A percentile compares a stretch with the other conserved stretches of the same genome.
Evolutionary conservation across 2,888 invertebrate genomes (phyloP).

Genomic region (Drosophila putrida): DNA sequence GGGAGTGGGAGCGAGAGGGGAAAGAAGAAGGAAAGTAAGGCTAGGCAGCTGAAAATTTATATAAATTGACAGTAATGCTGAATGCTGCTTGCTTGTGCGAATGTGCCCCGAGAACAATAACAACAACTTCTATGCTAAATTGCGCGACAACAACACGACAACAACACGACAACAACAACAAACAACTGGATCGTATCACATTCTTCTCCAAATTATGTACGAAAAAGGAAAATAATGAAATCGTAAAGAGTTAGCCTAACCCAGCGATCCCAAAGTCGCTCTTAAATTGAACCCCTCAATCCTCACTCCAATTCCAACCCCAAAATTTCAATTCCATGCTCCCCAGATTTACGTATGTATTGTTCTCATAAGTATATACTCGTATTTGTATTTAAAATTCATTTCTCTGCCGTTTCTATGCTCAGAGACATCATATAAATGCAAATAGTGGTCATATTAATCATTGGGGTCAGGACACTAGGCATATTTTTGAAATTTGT

Average conservation of each 20-base stretch:
- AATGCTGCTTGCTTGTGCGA: constrained; percentile 36
- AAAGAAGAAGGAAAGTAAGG: not conserved
- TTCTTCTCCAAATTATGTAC: constrained; percentile 75
- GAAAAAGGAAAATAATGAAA: constrained; percentile 76
- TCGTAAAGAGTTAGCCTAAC: constrained; percentile 73
- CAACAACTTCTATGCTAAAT: constrained; percentile 62
- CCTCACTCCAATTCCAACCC: not conserved
- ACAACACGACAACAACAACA: constrained; percentile 54
- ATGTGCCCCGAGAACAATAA: constrained; percentile 52
- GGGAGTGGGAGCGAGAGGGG: not conserved
- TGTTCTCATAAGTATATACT: constrained; percentile 1
- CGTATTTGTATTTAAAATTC: constrained; percentile 60
- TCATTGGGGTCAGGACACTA: constrained; percentile 50
- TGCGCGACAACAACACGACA: constrained; percentile 56
- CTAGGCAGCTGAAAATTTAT: constrained; percentile 68
- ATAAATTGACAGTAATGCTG: constrained; percentile 78
- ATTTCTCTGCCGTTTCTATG: constrained; percentile 37
- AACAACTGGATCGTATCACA: constrained; percentile 60
- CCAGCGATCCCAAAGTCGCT: constrained; percentile 10
- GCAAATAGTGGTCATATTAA: constrained; percentile 75
- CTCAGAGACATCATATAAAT: constrained; percentile 67
- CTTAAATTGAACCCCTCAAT: constrained; percentile 28
- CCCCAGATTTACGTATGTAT: constrained; percentile 18
- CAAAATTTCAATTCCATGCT: not conserved
- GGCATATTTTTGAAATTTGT: constrained; percentile 17